Conservation (phyloP, 2,113 vertebrate species). For the Anhinga rufa region DNA sequence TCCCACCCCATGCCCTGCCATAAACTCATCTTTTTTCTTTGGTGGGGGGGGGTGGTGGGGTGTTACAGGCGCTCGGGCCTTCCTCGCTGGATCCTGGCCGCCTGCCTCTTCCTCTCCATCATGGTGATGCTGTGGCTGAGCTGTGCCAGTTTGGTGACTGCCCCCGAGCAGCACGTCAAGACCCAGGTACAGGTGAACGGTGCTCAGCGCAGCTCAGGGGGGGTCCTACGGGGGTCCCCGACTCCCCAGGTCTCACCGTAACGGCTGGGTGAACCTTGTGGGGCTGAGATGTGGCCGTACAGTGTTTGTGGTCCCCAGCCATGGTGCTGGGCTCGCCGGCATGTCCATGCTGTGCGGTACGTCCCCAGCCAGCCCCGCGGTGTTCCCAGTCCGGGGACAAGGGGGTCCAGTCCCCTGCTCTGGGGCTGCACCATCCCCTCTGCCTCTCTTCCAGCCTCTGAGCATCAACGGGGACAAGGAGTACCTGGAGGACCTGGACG, state of each 20-base stretch:
- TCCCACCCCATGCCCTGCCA: not conserved
- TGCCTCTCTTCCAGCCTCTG: constrained; percentile 70
- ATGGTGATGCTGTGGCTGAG: constrained; percentile 98
- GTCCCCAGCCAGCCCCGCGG: fast-evolving
- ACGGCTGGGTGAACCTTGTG: fast-evolving
- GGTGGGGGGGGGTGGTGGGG: constrained; percentile 4
- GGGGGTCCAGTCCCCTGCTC: not conserved
- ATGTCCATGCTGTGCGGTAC: fast-evolving
- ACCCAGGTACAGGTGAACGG: constrained; percentile 77
- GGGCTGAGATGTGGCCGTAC: not conserved
- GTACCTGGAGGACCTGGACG: constrained; percentile 79
- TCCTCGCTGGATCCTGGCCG: constrained; percentile 93
- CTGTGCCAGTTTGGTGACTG: constrained; percentile 91
- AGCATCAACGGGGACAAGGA: constrained; percentile 92
- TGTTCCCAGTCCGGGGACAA: not conserved
- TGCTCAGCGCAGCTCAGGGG: fast-evolving
- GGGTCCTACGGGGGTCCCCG: fast-evolving
- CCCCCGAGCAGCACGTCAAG: constrained; percentile 90
- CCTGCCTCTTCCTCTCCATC: constrained; percentile 93
- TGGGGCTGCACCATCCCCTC: not conserved
- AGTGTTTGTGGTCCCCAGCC: fast-evolving
- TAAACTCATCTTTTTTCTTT: not conserved
- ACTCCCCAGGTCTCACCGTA: not conserved
- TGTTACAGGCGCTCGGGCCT: constrained; percentile 88
- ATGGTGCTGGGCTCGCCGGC: fast-evolving